These are phyloP conservation scores for Tragelaphus scriptus DNA, from an alignment of 2,113 vertebrate genomes.

Conservation along the genomic window DNA sequence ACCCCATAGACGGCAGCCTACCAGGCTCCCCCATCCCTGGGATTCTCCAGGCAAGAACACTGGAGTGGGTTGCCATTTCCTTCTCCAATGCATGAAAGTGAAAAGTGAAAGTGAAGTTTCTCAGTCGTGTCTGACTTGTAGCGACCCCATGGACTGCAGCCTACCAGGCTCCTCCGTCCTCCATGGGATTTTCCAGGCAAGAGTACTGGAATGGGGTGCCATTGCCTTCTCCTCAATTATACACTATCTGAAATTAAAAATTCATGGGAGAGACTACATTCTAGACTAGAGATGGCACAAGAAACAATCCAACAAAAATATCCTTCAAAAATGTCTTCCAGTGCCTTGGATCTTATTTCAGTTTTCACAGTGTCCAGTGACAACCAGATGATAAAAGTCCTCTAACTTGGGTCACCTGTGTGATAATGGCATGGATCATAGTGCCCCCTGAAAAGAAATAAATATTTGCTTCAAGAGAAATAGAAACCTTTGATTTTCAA, in stretches of 20 bases:
- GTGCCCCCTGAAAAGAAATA: neutral
- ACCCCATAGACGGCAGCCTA: no score
- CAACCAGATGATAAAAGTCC: neutral
- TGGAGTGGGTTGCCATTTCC: no score
- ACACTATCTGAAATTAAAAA: neutral
- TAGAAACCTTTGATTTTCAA: neutral
- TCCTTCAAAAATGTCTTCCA: neutral
- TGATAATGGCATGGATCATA: neutral
- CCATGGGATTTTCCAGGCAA: no score
- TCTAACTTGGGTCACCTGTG: neutral
- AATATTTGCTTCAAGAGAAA: neutral
- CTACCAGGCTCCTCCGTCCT: no score
- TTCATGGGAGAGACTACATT: neutral
- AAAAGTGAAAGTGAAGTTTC: no score
- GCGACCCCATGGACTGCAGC: no score
- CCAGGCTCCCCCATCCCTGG: no score
- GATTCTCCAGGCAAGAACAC: no score
- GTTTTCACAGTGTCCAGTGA: neutral
- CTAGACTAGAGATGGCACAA: neutral
- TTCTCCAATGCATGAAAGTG: no score
- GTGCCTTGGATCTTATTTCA: neutral
- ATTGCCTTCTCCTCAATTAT: neutral
- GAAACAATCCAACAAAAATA: neutral
- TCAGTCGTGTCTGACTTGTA: no score
- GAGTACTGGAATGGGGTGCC: no score